Conservation (phyloP, 2,888 invertebrate species). For the Xanthorhoe designata region DNA sequence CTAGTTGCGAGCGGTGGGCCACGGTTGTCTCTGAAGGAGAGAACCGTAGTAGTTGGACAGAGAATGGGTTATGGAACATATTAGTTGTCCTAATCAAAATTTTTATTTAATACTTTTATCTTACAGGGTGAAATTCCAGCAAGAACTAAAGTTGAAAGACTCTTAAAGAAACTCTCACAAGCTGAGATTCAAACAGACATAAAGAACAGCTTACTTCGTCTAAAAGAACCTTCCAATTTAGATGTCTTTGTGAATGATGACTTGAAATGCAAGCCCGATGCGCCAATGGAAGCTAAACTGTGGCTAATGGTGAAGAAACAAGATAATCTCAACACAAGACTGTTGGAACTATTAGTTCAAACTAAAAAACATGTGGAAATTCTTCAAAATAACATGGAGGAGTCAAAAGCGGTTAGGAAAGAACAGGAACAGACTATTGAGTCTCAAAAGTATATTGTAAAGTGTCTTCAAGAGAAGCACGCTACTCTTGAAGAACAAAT, state of each 20-base stretch:
- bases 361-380: slow-evolving; percentile 69
- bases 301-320: slow-evolving; percentile 78
- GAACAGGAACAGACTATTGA: slow-evolving; percentile 69
- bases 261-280: slow-evolving; percentile 60
- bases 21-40: no score
- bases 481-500: slow-evolving; percentile 78
- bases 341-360: slow-evolving; percentile 64
- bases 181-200: slow-evolving; percentile 67
- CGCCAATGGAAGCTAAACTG: slow-evolving; percentile 65
- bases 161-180: slow-evolving; percentile 63
- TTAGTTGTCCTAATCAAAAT: neutral
- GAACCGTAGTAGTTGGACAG: no score
- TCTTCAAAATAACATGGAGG: slow-evolving; percentile 64
- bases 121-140: slow-evolving; percentile 34
- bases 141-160: slow-evolving; percentile 60
- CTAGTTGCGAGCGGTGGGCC: no score
- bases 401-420: slow-evolving; percentile 56
- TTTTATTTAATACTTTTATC: slow-evolving; percentile 1
- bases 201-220: slow-evolving; percentile 56
- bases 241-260: slow-evolving; percentile 66
- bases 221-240: slow-evolving; percentile 68
- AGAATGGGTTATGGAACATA: no score
- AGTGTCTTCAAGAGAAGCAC: slow-evolving; percentile 78
- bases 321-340: slow-evolving; percentile 67
- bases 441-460: slow-evolving; percentile 72